Evolutionary conservation across 1,140 invertebrate genomes (phyloP).

Genomic region (Phenacoccus solenopsis): DNA sequence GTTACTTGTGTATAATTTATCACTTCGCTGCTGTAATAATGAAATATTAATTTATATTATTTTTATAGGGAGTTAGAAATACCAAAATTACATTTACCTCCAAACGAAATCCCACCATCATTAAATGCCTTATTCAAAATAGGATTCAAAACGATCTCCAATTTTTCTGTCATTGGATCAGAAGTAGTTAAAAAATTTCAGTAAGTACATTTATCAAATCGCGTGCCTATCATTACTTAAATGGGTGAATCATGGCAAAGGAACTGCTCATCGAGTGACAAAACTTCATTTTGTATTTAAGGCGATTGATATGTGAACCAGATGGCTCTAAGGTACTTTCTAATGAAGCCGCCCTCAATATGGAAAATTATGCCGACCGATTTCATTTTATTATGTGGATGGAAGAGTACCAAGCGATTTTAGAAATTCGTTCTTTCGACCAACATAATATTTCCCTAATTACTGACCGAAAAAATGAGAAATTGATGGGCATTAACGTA

Average conservation of each 20-base stretch:
- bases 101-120: background rate
- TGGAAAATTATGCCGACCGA: background rate
- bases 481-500: background rate
- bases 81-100: background rate
- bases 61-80: background rate
- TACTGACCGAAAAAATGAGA: background rate
- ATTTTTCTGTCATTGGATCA: background rate
- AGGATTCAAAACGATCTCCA: background rate
- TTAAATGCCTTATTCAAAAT: background rate
- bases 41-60: too few species aligned
- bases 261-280: too few species aligned
- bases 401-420: background rate
- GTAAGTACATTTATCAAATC: background rate
- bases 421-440: background rate
- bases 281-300: background rate
- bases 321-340: background rate
- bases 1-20: background rate
- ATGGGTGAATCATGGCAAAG: too few species aligned
- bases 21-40: too few species aligned
- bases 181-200: background rate
- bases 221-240: too few species aligned
- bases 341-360: background rate
- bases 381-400: background rate
- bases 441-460: background rate
- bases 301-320: background rate